Evolutionary conservation across 2,113 vertebrate species (phyloP).

Genomic region (Pelmatolapia mariae): DNA sequence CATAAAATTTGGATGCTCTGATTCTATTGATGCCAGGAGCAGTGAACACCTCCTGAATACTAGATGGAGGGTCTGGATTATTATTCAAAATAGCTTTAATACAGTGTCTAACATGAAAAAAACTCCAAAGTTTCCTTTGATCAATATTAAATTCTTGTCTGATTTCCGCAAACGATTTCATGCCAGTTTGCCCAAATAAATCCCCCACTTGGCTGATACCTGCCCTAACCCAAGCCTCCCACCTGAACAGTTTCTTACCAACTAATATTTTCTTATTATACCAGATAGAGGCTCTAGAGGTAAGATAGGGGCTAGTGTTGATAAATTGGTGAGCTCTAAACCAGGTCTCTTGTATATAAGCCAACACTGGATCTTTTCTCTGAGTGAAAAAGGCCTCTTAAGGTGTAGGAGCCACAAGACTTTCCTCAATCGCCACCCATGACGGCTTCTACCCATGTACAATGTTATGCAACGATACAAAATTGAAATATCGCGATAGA

Average conservation of each 20-base stretch:
- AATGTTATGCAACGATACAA: too few relatives aligned
- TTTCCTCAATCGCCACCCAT: too few relatives aligned
- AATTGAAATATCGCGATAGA: too few relatives aligned
- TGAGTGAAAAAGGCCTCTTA: too few relatives aligned
- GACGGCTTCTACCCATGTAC: too few relatives aligned
- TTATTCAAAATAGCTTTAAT: background rate
- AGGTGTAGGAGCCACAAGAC: too few relatives aligned
- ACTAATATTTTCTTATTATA: background rate
- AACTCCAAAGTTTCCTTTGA: background rate
- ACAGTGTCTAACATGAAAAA: background rate
- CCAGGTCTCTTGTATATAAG: background rate
- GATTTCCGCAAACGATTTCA: background rate
- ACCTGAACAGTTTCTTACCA: background rate
- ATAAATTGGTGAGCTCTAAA: background rate
- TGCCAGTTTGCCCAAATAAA: background rate
- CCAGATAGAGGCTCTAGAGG: background rate
- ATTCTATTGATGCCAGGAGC: background rate
- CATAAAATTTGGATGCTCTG: background rate
- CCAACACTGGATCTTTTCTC: background rate
- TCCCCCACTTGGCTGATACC: background rate
- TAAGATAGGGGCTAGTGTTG: background rate
- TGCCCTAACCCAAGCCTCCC: background rate
- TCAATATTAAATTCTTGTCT: background rate
- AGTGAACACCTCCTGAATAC: background rate
- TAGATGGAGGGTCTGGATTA: background rate